Percentiles rank a stretch among this genome's conserved stretches.
Evolutionary conservation across 2,888 invertebrate genomes (phyloP).

Genomic region (Himalopsyche anomala): DNA sequence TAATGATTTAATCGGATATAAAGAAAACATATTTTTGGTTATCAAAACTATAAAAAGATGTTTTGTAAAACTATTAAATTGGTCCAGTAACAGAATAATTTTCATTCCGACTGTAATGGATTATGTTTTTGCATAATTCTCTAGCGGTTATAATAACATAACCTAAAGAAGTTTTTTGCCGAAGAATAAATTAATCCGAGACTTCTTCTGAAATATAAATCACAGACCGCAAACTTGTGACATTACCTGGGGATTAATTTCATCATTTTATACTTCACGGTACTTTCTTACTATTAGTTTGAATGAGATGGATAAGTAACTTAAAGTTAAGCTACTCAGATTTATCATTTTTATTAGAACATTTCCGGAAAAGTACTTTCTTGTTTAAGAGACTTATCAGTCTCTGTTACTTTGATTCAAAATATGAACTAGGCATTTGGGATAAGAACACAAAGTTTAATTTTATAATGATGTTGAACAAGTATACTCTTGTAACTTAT

Average conservation of each 20-base stretch:
- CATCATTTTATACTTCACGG: constrained; percentile 5
- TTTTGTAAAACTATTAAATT: too few species aligned
- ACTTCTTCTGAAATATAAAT: constrained; percentile 29
- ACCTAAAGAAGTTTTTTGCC: background rate
- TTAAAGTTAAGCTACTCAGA: background rate
- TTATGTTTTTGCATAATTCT: background rate
- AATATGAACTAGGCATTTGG: background rate
- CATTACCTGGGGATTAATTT: constrained; percentile 33
- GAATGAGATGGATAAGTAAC: constrained; percentile 23
- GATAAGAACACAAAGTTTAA: constrained; percentile 14
- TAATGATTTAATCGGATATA: too few species aligned
- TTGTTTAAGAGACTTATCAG: constrained; percentile 33
- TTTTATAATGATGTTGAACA: too few species aligned
- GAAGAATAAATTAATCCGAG: constrained; percentile 9
- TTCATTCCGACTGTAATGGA: background rate
- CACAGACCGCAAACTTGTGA: constrained; percentile 24
- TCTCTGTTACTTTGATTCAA: background rate
- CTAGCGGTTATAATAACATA: background rate
- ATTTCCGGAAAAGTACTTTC: background rate
- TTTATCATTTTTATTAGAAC: constrained; percentile 25
- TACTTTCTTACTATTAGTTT: constrained; percentile 25
- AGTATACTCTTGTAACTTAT: too few species aligned
- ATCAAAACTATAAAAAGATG: too few species aligned
- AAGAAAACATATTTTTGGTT: too few species aligned
- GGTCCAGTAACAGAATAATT: too few species aligned